These are phyloP conservation scores for Miniopterus natalensis DNA, from an alignment of 2,113 vertebrate genomes.

Conservation along the genomic window DNA sequence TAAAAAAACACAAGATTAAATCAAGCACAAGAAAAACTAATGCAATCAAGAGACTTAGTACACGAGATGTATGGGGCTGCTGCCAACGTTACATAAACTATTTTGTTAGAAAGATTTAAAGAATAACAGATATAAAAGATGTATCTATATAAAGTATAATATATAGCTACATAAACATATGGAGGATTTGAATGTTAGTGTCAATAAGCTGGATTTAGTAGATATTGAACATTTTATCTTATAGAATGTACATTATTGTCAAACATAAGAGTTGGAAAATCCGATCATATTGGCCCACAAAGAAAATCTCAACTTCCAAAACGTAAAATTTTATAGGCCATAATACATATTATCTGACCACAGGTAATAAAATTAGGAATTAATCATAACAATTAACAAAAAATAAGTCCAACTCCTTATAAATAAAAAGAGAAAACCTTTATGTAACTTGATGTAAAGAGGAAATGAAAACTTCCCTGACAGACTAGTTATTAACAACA, in stretches of 20 bases:
- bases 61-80: not conserved
- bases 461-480: not conserved
- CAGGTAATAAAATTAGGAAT: constrained; percentile 34
- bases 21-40: not conserved
- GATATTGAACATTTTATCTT: not conserved
- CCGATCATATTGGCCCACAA: not conserved
- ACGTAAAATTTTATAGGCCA: not conserved
- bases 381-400: constrained; percentile 34
- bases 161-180: not conserved
- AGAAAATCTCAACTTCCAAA: constrained; percentile 24
- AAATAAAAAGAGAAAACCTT: constrained; percentile 47
- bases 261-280: not conserved
- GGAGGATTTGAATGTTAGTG: not conserved
- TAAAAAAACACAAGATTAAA: not conserved
- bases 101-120: not conserved
- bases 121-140: not conserved
- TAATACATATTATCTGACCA: not conserved
- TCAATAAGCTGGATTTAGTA: not conserved
- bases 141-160: not conserved
- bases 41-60: not conserved
- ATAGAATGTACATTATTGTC: not conserved
- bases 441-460: constrained; percentile 41
- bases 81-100: not conserved
- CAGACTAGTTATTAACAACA: constrained; percentile 36
- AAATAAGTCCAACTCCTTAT: constrained; percentile 56